Evolutionary conservation across 2,888 invertebrate genomes (phyloP), one percentile per base, ranked within the genome.

Genomic region (Sycophila texana): DNA sequence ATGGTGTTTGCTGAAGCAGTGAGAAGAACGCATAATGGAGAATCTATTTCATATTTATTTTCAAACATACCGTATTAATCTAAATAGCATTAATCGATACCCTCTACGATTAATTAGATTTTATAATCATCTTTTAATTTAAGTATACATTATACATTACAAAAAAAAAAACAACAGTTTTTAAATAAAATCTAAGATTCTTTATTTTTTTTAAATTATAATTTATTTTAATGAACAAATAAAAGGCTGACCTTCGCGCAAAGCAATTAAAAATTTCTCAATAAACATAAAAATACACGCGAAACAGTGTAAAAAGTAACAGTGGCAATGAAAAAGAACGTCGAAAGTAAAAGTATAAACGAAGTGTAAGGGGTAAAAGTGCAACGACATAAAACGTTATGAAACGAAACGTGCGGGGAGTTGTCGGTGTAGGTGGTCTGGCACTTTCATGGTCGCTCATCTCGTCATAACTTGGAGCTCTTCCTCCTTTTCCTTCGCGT

Each of bases 1-100:
- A 98, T 98, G 98, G 99, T 99, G 95, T 95, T 99, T 88, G 99
- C 99, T 4, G 99, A 99, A 91, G 99, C 99, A 78, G 98, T 99
- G 67, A 94, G 99, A 89, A 94, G 99, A 90, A 99, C 99, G 85
- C 99, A 99, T 91, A 99, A 99, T 88, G 99, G 99, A 79, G 99
- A 99, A 93, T 98, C 98, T 78, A 99, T 99, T 81, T 99, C 99
- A 83, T 99, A 98, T 92, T 93, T 99, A 85, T 99, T 99, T 92
- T 98, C 97, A 86, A 97, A 99, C 93, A 98, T 99, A 92, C 99
- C 99, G 89, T 97, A 97, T 91, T 97, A 30, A 67, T 2, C n/a
- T n/a, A 63, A 47, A 4, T 39, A 10, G 39, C 10, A 0, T 7
- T 39, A 30, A 30, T 30, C 4, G 3, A 30, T 30, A 30, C 4